A percentile compares a stretch with the other conserved stretches of the same genome.
Evolutionary conservation across 2,888 invertebrate species (phyloP).

Genomic region (Xanthia togata): DNA sequence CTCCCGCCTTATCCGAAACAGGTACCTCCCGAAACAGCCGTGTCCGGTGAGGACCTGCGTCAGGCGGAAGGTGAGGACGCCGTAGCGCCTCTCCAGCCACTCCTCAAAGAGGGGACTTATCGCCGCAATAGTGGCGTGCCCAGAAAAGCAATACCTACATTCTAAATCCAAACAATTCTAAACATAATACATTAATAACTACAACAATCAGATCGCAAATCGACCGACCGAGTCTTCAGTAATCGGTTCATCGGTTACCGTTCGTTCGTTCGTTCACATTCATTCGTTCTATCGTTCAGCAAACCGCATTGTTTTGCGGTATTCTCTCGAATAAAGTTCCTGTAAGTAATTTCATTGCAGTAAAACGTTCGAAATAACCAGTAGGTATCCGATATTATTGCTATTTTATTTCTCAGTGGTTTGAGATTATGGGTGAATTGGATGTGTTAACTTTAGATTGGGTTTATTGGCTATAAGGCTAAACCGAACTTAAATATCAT

Average conservation of each 20-base stretch:
- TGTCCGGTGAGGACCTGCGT: too few relatives aligned
- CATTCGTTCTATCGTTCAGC: slow-evolving; percentile 38
- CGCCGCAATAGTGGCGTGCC: too few relatives aligned
- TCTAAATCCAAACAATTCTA: not conserved
- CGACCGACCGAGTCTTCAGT: slow-evolving; percentile 17
- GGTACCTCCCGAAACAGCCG: too few relatives aligned
- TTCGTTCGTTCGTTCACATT: slow-evolving; percentile 33
- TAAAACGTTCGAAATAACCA: slow-evolving; percentile 38
- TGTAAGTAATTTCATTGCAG: slow-evolving; percentile 59
- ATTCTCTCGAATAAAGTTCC: slow-evolving; percentile 42
- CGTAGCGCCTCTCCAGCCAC: too few relatives aligned
- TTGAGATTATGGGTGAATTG: slow-evolving; percentile 19
- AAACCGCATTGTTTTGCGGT: slow-evolving; percentile 45
- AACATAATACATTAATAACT: slow-evolving; percentile 5
- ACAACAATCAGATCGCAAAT: slow-evolving; percentile 17
- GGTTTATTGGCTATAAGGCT: slow-evolving; percentile 23
- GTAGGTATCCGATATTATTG: slow-evolving; percentile 47
- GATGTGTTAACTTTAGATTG: slow-evolving; percentile 28
- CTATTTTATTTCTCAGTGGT: slow-evolving; percentile 33
- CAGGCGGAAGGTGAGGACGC: too few relatives aligned
- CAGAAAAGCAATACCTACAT: too few relatives aligned
- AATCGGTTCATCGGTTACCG: slow-evolving; percentile 37
- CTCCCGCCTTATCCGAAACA: too few relatives aligned
- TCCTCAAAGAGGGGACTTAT: too few relatives aligned
- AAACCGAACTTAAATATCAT: slow-evolving; percentile 5